A percentile compares a stretch with the other conserved stretches of the same genome.
Conservation (phyloP, 2,888 invertebrate genomes). For the Trimorus sp. region DNA sequence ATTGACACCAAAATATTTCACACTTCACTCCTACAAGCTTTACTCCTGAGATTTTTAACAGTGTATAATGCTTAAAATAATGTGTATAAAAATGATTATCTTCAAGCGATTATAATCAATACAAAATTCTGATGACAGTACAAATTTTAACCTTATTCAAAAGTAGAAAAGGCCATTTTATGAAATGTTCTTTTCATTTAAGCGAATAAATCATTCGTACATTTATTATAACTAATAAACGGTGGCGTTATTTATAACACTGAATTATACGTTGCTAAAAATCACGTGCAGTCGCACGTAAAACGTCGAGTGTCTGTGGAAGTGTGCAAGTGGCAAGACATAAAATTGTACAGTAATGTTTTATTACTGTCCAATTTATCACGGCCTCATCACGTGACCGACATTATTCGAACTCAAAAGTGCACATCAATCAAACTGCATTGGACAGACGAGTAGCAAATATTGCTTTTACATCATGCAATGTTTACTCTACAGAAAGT, state of each 20-base stretch:
- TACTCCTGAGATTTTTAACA: no score
- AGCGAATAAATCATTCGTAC: slow-evolving; percentile 2
- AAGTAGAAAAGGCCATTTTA: no score
- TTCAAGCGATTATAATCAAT: no score
- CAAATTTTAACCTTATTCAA: no score
- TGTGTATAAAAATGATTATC: neutral
- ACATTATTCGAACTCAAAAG: slow-evolving; percentile 14
- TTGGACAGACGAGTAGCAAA: neutral
- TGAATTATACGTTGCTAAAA: slow-evolving; percentile 25
- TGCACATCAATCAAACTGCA: no score
- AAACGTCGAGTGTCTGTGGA: neutral
- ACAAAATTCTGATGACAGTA: no score
- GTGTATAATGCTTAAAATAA: no score
- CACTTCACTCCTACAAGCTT: no score
- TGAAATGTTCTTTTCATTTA: no score
- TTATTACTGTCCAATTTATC: slow-evolving; percentile 29
- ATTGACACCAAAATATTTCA: no score
- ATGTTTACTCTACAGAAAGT: no score
- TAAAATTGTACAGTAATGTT: slow-evolving; percentile 22
- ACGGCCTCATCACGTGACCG: neutral
- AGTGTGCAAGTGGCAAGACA: neutral
- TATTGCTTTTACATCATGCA: neutral
- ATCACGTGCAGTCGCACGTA: neutral
- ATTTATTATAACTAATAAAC: slow-evolving; percentile 9
- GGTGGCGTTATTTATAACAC: slow-evolving; percentile 10